Evolutionary conservation across 2,888 invertebrate genomes (phyloP), one percentile per base, ranked within the genome.

Genomic region (Drosophila neotestacea): DNA sequence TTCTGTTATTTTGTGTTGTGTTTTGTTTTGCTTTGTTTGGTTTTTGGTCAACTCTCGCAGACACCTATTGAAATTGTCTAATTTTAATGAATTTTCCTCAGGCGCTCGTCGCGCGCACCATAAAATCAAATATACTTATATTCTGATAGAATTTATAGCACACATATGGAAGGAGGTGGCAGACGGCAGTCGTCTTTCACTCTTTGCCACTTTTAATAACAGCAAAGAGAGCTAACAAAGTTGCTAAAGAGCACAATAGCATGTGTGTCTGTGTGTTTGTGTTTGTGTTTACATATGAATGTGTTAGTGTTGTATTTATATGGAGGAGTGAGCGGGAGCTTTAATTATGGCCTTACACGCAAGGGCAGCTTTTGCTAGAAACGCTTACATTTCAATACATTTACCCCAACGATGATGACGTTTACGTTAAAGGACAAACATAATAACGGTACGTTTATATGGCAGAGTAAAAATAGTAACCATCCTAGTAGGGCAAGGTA

Each of bases 11-110:
- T 39, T 30, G 51, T 51, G 74, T 54, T 47, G 39, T 36, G 27
- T 39, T 22, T 22, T 0, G 3, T 22, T 22, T 2, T 22, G 22
- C 3, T 22, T 22, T 3, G 22, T 22, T 22, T 48, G 30, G 39
- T 11, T 46, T 46, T n/a, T 70, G 67, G 81, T 63, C 79, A 68
- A 52, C 60, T 56, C 55, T 61, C 55, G 63, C 58, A 42, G 64
- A 69, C 46, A 72, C 69, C 73, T 58, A 51, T 85, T 68, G 67
- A 83, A 70, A 78, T 63, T 83, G 71, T 85, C 84, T 89, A 82
- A 89, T 64, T 85, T 89, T 74, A 88, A 88, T 88, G 84, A 74
- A 76, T 83, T 74, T 75, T 60, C 74, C 58, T 65, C 58, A 47
- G 61, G 64, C 69, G 38, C 46, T 41, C 44, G 51, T 30, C 52